phyloP scores from a whole-genome alignment of 2,888 invertebrate genomes.

The Acronicta alni region DNA sequence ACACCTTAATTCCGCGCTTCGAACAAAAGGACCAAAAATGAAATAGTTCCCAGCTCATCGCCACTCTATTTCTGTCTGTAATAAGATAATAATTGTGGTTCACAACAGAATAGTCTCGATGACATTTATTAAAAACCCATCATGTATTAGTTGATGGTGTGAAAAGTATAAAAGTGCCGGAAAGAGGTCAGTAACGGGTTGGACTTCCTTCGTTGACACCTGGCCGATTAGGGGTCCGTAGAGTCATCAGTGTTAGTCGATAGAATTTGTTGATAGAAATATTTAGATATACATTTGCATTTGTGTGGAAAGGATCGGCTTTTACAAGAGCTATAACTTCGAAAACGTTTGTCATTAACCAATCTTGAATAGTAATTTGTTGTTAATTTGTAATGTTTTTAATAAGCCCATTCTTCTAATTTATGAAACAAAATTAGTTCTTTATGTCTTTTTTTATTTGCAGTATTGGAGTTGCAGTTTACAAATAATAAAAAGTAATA shows the following conservation, averaged over 20 bases:
- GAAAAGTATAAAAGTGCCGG: constrained; percentile 62
- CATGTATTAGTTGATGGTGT: constrained; percentile 62
- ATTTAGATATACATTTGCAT: not conserved
- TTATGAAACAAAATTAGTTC: no score
- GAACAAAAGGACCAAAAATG: constrained; percentile 24
- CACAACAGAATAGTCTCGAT: constrained; percentile 32
- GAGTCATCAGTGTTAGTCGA: no score
- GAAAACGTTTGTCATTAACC: no score
- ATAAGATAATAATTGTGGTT: constrained; percentile 49
- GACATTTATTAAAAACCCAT: constrained; percentile 69
- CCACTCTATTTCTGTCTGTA: constrained; percentile 51
- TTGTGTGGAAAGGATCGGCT: not conserved
- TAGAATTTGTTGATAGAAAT: no score
- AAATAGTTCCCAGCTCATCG: constrained; percentile 49
- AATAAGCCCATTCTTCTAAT: no score
- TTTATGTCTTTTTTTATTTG: no score
- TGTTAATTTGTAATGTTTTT: no score
- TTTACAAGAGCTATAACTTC: no score
- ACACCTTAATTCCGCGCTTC: constrained; percentile 7
- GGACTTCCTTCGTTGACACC: constrained; percentile 67
- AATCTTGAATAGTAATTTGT: no score
- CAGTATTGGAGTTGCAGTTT: no score
- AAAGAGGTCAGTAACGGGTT: constrained; percentile 69
- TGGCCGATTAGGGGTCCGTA: constrained; percentile 60
- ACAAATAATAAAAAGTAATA: not conserved